Percentiles rank a stretch among this genome's conserved stretches.
Evolutionary conservation across 2,888 invertebrate genomes (phyloP).

Genomic region (Buathra laborator): DNA sequence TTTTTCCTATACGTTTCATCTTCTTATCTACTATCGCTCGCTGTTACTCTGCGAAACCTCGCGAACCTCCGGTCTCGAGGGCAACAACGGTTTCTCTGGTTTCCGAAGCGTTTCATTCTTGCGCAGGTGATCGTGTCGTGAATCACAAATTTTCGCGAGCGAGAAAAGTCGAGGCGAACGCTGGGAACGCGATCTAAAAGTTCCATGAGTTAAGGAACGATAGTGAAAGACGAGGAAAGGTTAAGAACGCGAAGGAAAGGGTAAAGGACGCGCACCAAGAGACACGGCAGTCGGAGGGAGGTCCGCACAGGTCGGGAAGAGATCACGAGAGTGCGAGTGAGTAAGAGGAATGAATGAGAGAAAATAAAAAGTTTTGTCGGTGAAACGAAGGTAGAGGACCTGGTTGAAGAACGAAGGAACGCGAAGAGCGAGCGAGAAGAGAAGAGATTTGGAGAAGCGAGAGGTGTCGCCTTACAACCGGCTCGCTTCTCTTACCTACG

Average conservation of each 20-base stretch:
- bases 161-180: constrained; percentile 66
- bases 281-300: constrained; percentile 58
- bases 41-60: constrained; percentile 43
- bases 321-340: constrained; percentile 4
- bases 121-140: constrained; percentile 72
- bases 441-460: constrained; percentile 81
- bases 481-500: constrained; percentile 84
- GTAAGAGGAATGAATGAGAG: constrained; percentile 66
- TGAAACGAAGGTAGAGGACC: constrained; percentile 63
- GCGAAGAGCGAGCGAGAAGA: constrained; percentile 66
- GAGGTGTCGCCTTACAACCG: constrained; percentile 85
- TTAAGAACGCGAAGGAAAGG: constrained; percentile 28
- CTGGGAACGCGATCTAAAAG: constrained; percentile 54
- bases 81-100: constrained; percentile 43
- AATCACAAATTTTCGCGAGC: constrained; percentile 73
- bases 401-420: constrained; percentile 43
- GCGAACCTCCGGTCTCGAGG: constrained; percentile 43
- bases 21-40: constrained; percentile 55
- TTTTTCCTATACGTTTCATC: constrained; percentile 58
- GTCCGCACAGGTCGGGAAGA: constrained; percentile 61
- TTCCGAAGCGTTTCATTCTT: constrained; percentile 61
- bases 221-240: constrained; percentile 47
- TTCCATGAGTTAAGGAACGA: constrained; percentile 37
- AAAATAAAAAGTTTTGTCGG: constrained; percentile 68
- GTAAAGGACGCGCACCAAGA: constrained; percentile 52